A percentile compares a stretch with the other conserved stretches of the same genome.
phyloP scores from a whole-genome alignment of 2,888 invertebrate genomes.

The Lamproptera curius region DNA sequence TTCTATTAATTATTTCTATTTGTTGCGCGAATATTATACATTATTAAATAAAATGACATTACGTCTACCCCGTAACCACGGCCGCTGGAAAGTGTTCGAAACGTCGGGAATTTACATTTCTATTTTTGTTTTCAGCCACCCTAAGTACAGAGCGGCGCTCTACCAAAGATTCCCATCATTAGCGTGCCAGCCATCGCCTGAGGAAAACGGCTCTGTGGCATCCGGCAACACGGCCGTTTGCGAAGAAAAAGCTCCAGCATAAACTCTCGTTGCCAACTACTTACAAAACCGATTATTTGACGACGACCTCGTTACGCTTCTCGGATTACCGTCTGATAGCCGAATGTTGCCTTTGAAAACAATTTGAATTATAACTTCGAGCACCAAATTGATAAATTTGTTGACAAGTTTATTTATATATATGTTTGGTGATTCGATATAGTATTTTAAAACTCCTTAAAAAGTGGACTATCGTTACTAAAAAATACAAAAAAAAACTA shows the following conservation, averaged over 20 bases:
- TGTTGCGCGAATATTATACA: too few species aligned
- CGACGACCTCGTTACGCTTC: conserved; percentile 9
- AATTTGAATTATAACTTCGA: too few species aligned
- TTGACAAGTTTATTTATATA: too few species aligned
- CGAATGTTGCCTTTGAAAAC: not conserved
- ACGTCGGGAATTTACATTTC: too few species aligned
- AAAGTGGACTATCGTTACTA: conserved; percentile 47
- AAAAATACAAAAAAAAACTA: conserved; percentile 46
- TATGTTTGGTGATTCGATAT: conserved; percentile 57
- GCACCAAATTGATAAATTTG: too few species aligned
- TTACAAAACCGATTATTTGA: conserved; percentile 36
- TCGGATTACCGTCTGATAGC: not conserved
- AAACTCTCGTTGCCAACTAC: conserved; percentile 58
- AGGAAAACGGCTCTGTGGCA: conserved; percentile 81
- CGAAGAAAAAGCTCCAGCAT: conserved; percentile 82
- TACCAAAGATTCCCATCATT: conserved; percentile 88
- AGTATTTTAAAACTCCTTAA: conserved; percentile 53
- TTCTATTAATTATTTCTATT: too few species aligned
- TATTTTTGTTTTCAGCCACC: conserved; percentile 79
- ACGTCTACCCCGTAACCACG: too few species aligned
- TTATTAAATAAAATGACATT: too few species aligned
- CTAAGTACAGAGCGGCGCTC: conserved; percentile 87
- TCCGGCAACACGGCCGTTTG: conserved; percentile 84
- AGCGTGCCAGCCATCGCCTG: conserved; percentile 79
- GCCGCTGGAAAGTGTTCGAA: too few species aligned